phyloP scores from a whole-genome alignment of 2,113 vertebrate genomes.

The Actenoides hombroni region DNA sequence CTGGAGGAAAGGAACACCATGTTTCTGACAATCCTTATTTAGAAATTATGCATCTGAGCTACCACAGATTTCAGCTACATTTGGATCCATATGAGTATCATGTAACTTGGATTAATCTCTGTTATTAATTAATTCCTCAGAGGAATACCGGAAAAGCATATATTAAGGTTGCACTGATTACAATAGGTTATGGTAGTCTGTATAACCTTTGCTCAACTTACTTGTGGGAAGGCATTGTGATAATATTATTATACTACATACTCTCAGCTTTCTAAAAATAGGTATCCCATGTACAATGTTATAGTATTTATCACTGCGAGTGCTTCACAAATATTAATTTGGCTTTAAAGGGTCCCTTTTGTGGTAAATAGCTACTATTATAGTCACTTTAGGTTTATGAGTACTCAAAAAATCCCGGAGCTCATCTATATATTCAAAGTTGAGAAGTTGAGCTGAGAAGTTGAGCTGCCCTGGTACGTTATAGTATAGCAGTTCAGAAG shows the following conservation, averaged over 20 bases:
- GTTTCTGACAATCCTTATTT: neutral
- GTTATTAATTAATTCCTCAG: neutral
- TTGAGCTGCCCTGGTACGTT: neutral
- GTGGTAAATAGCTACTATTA: neutral
- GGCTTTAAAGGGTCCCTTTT: neutral
- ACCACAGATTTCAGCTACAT: neutral
- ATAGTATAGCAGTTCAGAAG: neutral
- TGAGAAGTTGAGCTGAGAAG: neutral
- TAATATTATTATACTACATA: neutral
- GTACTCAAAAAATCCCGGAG: neutral
- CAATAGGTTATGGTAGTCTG: neutral
- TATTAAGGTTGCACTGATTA: neutral
- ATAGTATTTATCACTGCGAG: neutral
- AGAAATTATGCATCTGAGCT: neutral
- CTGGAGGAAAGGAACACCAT: neutral
- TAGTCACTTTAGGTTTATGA: neutral
- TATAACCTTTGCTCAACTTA: neutral
- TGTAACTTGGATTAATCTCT: neutral
- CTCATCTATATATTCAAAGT: neutral
- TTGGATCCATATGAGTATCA: neutral
- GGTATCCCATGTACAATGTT: neutral
- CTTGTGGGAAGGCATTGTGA: neutral
- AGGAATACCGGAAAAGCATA: neutral
- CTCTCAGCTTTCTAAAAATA: neutral
- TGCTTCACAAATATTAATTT: neutral